Conservation (phyloP, 2,797 vertebrate genomes). For the Rhinogobio ventralis region DNA sequence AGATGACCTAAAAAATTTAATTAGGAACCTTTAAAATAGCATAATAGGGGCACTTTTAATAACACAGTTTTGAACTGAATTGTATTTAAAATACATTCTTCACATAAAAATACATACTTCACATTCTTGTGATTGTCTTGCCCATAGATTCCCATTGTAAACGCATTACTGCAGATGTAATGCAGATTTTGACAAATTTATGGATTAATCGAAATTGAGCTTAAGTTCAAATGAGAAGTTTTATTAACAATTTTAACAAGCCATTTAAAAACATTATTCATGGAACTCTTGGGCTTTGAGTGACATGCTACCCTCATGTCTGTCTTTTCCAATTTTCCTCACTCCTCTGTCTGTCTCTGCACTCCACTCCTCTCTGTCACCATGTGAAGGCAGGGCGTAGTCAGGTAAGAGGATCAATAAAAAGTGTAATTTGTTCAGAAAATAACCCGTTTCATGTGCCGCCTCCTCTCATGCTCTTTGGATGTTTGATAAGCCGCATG, state of each 20-base stretch:
- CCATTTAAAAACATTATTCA: neutral
- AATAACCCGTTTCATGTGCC: slow-evolving; percentile 15
- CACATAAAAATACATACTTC: neutral
- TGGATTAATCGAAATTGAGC: neutral
- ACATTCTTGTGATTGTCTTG: neutral
- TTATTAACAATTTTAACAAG: neutral
- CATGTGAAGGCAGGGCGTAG: slow-evolving; percentile 94
- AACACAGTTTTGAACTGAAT: neutral
- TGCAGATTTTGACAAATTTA: too few species aligned
- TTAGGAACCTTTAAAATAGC: neutral
- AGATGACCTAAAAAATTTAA: neutral
- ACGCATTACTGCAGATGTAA: neutral
- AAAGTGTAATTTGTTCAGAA: slow-evolving; percentile 33
- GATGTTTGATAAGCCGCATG: slow-evolving; percentile 7
- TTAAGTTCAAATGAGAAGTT: neutral
- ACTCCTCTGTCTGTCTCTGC: slow-evolving; percentile 77
- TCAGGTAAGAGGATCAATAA: slow-evolving; percentile 87
- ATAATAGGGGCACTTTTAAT: neutral
- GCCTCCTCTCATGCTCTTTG: slow-evolving; percentile 28
- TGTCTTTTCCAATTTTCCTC: slow-evolving; percentile 76
- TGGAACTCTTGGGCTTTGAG: slow-evolving; percentile 35
- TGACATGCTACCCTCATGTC: slow-evolving; percentile 54
- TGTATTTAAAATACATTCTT: neutral
- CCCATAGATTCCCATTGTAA: neutral
- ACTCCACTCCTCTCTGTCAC: slow-evolving; percentile 81